These are phyloP conservation scores for Ladona fulva DNA, from an alignment of 1,140 invertebrate genomes.

Conservation along the genomic window DNA sequence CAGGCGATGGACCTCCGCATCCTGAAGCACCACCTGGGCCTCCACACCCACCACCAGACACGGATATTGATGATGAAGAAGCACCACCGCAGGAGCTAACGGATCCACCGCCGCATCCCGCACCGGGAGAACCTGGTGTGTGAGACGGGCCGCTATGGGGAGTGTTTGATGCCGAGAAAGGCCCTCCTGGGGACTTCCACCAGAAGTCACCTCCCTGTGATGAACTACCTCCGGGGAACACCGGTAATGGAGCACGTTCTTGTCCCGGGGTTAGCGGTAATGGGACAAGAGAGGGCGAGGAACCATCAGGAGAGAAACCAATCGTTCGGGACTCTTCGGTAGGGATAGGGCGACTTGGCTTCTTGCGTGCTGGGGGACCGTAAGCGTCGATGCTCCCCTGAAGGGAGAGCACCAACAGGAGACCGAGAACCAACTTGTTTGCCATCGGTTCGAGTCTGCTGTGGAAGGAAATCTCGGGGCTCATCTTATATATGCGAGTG, in stretches of 20 bases:
- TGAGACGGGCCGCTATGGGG: not conserved
- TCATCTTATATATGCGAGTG: not conserved
- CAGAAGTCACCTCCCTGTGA: not conserved
- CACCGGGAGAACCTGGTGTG: not conserved
- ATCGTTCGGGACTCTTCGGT: not conserved
- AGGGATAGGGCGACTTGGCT: not conserved
- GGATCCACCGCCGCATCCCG: not conserved
- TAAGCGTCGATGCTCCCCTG: not conserved
- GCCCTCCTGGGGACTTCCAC: not conserved
- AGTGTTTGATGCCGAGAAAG: not conserved
- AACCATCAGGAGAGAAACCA: not conserved
- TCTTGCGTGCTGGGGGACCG: not conserved
- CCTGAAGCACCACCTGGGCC: not conserved
- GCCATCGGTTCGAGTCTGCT: not conserved
- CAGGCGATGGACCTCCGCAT: not conserved
- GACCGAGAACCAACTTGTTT: not conserved
- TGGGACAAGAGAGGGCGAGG: not conserved
- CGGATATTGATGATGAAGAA: not conserved
- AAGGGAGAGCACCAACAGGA: not conserved
- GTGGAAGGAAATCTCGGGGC: not conserved
- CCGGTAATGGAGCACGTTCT: not conserved
- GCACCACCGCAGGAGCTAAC: not conserved
- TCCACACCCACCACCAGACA: not conserved
- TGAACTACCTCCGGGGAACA: not conserved
- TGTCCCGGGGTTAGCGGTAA: not conserved